phyloP scores from a whole-genome alignment of 2,888 invertebrate genomes.

The Dioctria linearis region DNA sequence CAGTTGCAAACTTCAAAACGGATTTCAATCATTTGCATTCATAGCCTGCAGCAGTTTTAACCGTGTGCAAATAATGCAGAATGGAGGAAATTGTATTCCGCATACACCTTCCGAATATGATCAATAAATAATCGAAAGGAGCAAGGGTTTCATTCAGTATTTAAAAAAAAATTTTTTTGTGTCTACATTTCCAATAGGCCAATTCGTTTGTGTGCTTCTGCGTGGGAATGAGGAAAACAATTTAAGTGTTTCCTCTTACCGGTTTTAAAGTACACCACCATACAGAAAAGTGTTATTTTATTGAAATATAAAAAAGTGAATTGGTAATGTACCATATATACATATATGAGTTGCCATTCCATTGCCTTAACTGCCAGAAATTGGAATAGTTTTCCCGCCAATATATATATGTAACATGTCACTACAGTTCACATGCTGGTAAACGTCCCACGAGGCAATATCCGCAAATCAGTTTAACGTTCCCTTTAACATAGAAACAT shows the following conservation, averaged over 20 bases:
- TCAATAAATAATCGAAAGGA: slow-evolving; percentile 41
- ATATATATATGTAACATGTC: neutral
- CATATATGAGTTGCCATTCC: neutral
- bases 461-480: slow-evolving; percentile 20
- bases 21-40: neutral
- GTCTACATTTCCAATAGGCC: neutral
- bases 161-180: too few species aligned
- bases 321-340: neutral
- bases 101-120: slow-evolving; percentile 32
- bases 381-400: neutral
- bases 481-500: slow-evolving; percentile 15
- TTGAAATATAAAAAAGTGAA: neutral
- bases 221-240: neutral
- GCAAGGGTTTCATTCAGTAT: neutral
- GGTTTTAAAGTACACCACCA: neutral
- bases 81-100: slow-evolving; percentile 32
- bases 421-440: neutral
- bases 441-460: neutral
- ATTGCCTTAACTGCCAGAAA: neutral
- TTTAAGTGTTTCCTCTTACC: slow-evolving; percentile 13
- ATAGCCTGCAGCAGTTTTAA: neutral
- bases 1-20: neutral
- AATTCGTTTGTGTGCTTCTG: neutral
- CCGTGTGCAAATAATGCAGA: slow-evolving; percentile 11
- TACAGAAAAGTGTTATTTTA: slow-evolving; percentile 2